Evolutionary conservation across 2,113 vertebrate genomes (phyloP).

Genomic region (Ictalurus furcatus): DNA sequence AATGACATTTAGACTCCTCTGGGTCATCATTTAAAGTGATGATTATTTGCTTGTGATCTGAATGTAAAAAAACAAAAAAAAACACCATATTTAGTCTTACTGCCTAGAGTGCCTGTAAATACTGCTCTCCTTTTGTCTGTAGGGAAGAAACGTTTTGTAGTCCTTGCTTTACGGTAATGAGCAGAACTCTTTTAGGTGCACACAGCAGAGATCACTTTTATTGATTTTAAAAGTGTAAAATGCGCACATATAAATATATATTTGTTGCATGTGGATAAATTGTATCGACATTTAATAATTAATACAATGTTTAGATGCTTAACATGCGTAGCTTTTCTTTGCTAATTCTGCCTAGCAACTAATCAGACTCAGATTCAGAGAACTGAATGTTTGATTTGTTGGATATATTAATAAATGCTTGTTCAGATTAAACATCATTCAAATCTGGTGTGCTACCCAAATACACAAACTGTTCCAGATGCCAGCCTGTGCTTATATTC

Average conservation of each 20-base stretch:
- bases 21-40: background rate
- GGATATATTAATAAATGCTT: background rate
- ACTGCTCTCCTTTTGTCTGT: background rate
- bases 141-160: background rate
- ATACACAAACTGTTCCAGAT: constrained; percentile 72
- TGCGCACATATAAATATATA: background rate
- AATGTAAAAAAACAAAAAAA: background rate
- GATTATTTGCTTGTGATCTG: background rate
- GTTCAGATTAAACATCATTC: background rate
- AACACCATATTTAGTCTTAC: background rate
- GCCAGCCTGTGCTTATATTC: constrained; percentile 76
- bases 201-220: background rate
- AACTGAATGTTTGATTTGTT: background rate
- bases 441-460: constrained; percentile 58
- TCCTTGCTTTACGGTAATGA: background rate
- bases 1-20: background rate
- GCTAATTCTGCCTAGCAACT: background rate
- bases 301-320: background rate
- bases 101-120: background rate
- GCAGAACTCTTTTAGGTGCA: background rate
- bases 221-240: constrained; percentile 13
- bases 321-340: background rate
- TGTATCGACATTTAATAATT: background rate
- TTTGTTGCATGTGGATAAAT: background rate
- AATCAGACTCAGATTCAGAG: constrained; percentile 4